Base-by-base conservation (phyloP, 2,888 invertebrate genomes). In the Odontocerum albicorne region DNA sequence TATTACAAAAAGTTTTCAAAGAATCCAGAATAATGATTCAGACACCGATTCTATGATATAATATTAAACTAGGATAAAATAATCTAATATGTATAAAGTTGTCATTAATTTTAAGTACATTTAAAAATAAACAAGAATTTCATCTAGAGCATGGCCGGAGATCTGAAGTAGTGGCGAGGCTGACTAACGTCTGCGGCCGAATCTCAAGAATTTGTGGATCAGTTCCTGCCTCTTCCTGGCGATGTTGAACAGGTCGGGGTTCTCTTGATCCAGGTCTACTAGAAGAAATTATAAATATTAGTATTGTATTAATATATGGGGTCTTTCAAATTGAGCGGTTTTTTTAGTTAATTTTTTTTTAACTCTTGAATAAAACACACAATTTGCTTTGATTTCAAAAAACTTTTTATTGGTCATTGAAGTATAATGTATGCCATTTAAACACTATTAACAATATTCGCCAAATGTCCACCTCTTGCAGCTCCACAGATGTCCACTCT, bases 181-280 rank as follows among this genome's bases (percentile, higher is more conserved):
- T 3, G 16, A n/a, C 35, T 61, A 61, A 61, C 88, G 87, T 69
- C 88, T 84, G 70, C 88, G 85, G 51, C 93, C 93, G 71, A 93
- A 93, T 66, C 92, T 87, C 65, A 93, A 82, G 77, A 93, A 93
- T 51, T 92, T 91, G 73, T 93, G 93, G 66, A 92, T 92, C 43
- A 92, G 88, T 74, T 93, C 92, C 68, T 92, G 92, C 59, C 92
- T 82, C 72, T 92, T 92, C 66, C 85, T 85, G 61, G 87, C 88
- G 62, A 83, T 83, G 74, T 87, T 85, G 47, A 77, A 67, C 3
- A 77, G 72, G 52, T 77, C 77, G 0, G 78, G 77, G 68, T 78
- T 76, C 68, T 78, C 75, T 59, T 76, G 75, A 21, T 75, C 75
- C 31, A 77, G 69, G 1, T 75, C 76, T 75, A 69, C 4, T 60